These are phyloP conservation scores for Cosmia trapezina DNA, from an alignment of 2,888 invertebrate species.

Conservation along the genomic window DNA sequence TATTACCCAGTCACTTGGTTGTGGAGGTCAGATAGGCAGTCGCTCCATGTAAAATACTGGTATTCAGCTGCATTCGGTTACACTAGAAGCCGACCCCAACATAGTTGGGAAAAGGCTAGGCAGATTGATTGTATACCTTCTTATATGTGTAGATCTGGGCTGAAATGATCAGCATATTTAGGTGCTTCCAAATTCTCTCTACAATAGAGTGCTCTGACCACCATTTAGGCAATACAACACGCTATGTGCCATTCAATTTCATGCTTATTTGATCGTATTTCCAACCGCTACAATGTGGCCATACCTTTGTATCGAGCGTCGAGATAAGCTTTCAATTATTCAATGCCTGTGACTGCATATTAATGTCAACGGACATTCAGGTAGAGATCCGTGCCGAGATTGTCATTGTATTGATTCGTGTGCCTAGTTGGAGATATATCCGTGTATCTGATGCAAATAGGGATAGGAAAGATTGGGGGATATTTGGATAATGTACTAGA, in stretches of 20 bases:
- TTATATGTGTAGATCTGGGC: no score
- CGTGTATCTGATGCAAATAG: conserved; percentile 35
- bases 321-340: conserved; percentile 74
- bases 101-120: no score
- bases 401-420: conserved; percentile 62
- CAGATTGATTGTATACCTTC: no score
- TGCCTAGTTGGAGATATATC: conserved; percentile 49
- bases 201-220: not conserved
- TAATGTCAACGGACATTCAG: conserved; percentile 65
- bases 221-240: not conserved
- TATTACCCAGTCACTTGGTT: no score
- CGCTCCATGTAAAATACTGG: no score
- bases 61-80: no score
- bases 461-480: conserved; percentile 8
- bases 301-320: conserved; percentile 25
- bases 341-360: conserved; percentile 65
- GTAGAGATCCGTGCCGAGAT: conserved; percentile 57
- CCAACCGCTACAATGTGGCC: conserved; percentile 30
- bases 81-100: no score
- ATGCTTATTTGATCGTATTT: conserved; percentile 18
- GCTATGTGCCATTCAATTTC: conserved; percentile 8
- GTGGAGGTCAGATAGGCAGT: no score
- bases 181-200: not conserved
- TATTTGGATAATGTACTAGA: not conserved
- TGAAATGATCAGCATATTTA: not conserved